Evolutionary conservation across 2,888 invertebrate species (phyloP).

Genomic region (Rhagophthalmus giganteus): DNA sequence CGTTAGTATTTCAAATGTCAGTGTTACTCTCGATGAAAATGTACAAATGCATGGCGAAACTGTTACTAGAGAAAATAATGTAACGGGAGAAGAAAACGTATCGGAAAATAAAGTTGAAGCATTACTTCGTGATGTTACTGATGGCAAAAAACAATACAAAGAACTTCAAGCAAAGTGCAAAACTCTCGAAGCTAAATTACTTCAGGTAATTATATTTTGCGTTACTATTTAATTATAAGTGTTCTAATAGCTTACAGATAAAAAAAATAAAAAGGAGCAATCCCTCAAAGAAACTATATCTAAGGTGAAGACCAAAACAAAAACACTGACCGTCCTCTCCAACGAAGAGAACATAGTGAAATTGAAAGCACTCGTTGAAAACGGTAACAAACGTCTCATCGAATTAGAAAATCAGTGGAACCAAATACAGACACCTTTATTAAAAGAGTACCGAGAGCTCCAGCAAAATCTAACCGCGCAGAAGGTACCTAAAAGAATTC

Average conservation of each 20-base stretch:
- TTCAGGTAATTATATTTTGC: slow-evolving; percentile 7
- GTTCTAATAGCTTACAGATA: slow-evolving; percentile 38
- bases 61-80: slow-evolving; percentile 1
- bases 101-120: slow-evolving; percentile 6
- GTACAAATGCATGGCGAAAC: not conserved
- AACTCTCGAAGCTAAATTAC: slow-evolving; percentile 24
- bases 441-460: slow-evolving; percentile 61
- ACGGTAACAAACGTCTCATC: slow-evolving; percentile 64
- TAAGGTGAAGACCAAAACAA: slow-evolving; percentile 60
- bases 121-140: slow-evolving; percentile 3
- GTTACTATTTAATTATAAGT: not conserved
- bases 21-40: not conserved
- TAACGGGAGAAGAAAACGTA: not conserved
- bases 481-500: slow-evolving; percentile 46
- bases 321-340: slow-evolving; percentile 66
- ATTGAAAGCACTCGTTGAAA: slow-evolving; percentile 62
- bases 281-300: slow-evolving; percentile 53
- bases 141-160: slow-evolving; percentile 23
- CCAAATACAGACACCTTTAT: slow-evolving; percentile 67
- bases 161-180: slow-evolving; percentile 28
- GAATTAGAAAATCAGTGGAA: slow-evolving; percentile 74
- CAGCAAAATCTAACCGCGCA: slow-evolving; percentile 47
- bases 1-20: slow-evolving; percentile 1
- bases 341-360: slow-evolving; percentile 64
- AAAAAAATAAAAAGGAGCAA: slow-evolving; percentile 51